A percentile compares a stretch with the other conserved stretches of the same genome.
phyloP scores from a whole-genome alignment of 2,113 vertebrate species.

The Menura novaehollandiae region DNA sequence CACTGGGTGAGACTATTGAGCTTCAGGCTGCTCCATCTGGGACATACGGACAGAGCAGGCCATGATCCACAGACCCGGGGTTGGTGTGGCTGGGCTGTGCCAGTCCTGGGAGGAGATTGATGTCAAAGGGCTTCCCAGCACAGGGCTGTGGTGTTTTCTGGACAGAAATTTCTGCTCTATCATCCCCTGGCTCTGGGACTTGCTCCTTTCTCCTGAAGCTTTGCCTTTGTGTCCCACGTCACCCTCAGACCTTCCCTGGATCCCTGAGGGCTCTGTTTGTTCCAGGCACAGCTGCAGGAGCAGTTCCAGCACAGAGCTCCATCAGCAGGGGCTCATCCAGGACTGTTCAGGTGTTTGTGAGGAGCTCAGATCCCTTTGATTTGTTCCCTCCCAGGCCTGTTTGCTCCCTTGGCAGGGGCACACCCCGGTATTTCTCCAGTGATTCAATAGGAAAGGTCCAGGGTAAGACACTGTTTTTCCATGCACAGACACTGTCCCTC shows the following conservation, averaged over 20 bases:
- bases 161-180: neutral
- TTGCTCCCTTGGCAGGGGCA: neutral
- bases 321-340: neutral
- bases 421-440: neutral
- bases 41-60: neutral
- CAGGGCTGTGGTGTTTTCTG: neutral
- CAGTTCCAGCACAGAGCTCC: neutral
- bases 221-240: neutral
- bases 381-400: neutral
- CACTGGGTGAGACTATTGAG: neutral
- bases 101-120: neutral
- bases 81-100: neutral
- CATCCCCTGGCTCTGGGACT: neutral
- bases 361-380: neutral
- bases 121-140: neutral
- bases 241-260: neutral
- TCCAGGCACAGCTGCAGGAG: neutral
- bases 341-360: neutral
- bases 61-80: accelerated
- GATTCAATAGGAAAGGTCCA: neutral
- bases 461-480: neutral
- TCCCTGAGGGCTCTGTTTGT: neutral
- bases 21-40: neutral
- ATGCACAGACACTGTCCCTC: neutral
- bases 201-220: neutral